Percentiles rank a stretch among this genome's conserved stretches.
Conservation (phyloP, 1,140 invertebrate species). For the Bradysia coprophila region DNA sequence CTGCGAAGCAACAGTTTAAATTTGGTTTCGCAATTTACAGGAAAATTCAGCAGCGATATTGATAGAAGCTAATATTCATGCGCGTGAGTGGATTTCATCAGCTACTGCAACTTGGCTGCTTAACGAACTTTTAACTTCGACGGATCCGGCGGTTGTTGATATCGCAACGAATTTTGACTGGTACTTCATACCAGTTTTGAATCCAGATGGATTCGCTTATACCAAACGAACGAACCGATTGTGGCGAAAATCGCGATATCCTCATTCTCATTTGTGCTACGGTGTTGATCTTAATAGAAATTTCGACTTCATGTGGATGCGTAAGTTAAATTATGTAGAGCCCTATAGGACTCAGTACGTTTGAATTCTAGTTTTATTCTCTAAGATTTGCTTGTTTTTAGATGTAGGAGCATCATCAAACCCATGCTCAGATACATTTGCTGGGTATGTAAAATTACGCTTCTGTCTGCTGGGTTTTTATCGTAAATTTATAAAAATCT, state of each 20-base stretch:
- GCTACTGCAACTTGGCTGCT: constrained; percentile 31
- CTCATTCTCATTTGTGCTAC: constrained; percentile 21
- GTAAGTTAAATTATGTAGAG: no score
- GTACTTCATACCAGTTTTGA: constrained; percentile 49
- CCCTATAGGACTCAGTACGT: no score
- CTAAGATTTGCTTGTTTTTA: no score
- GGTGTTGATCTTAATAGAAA: constrained; percentile 52
- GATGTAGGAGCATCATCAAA: constrained; percentile 32
- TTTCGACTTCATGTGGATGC: constrained; percentile 43
- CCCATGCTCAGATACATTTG: constrained; percentile 34
- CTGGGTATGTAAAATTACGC: no score
- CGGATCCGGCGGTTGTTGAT: constrained; percentile 14
- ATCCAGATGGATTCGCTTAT: constrained; percentile 50
- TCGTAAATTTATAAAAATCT: no score
- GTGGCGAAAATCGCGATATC: constrained; percentile 43
- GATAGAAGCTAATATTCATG: constrained; percentile 32
- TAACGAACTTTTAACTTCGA: constrained; percentile 24
- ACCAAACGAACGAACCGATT: constrained; percentile 32
- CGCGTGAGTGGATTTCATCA: constrained; percentile 35
- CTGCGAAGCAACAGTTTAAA: not conserved
- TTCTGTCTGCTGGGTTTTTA: no score
- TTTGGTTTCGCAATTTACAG: constrained; percentile 3
- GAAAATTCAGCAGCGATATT: constrained; percentile 27
- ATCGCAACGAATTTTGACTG: constrained; percentile 37
- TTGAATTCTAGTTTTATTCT: no score